Conservation (phyloP, 1,140 invertebrate genomes). For the Gonioctena quinquepunctata region DNA sequence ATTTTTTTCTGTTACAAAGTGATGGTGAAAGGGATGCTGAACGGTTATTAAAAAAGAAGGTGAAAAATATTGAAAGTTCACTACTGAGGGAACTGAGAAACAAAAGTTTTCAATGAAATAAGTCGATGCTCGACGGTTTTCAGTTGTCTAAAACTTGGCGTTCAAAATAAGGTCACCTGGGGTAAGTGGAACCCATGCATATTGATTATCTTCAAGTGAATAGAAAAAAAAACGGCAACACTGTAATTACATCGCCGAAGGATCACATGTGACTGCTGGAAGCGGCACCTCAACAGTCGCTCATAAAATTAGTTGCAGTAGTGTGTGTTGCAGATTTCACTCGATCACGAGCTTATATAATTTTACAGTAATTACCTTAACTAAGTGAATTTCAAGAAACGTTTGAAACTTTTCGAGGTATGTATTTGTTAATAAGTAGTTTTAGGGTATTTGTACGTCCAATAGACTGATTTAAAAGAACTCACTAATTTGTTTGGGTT, state of each 20-base stretch:
- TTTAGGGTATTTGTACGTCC: slow-evolving; percentile 5
- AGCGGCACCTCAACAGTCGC: neutral
- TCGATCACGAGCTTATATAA: neutral
- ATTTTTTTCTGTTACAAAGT: no score
- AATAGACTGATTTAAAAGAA: neutral
- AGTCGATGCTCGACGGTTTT: no score
- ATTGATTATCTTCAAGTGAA: neutral
- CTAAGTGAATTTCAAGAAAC: neutral
- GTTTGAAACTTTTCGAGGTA: slow-evolving; percentile 9
- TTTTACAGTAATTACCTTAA: neutral
- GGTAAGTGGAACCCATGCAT: no score
- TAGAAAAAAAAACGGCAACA: neutral
- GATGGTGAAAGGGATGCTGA: no score
- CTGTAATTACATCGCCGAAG: neutral
- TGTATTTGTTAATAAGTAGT: slow-evolving; percentile 6
- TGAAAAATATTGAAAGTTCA: no score
- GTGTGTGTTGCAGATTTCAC: neutral
- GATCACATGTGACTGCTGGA: neutral
- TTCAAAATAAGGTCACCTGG: neutral
- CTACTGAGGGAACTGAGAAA: no score
- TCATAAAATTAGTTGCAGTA: neutral
- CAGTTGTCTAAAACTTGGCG: no score
- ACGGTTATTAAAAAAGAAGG: no score
- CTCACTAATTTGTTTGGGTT: slow-evolving; percentile 1
- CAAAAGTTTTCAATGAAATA: no score